Conservation (phyloP, 2,888 invertebrate species). For the Cheilosia vernalis region DNA sequence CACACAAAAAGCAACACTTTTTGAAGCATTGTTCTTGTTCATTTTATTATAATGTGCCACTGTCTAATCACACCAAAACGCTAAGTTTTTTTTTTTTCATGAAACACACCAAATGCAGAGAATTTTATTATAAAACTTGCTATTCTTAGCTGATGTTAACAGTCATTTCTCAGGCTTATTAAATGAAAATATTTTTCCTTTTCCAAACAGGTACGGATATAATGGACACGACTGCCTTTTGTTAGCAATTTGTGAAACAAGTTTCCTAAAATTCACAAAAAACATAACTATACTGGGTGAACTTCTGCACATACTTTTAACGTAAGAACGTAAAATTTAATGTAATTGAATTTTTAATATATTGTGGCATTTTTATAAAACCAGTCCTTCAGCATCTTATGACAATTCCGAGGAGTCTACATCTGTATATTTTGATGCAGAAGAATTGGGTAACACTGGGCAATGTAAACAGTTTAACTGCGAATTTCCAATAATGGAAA, state of each 20-base stretch:
- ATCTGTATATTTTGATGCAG: slow-evolving; percentile 41
- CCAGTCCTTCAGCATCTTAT: slow-evolving; percentile 78
- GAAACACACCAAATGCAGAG: too few species aligned
- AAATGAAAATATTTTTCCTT: not conserved
- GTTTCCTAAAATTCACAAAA: slow-evolving; percentile 76
- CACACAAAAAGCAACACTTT: too few species aligned
- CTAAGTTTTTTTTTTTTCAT: too few species aligned
- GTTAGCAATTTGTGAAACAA: slow-evolving; percentile 80
- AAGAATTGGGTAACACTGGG: slow-evolving; percentile 37
- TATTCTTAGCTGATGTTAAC: too few species aligned
- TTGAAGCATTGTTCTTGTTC: too few species aligned
- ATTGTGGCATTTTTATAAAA: not conserved
- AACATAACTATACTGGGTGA: slow-evolving; percentile 78
- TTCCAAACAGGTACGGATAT: slow-evolving; percentile 78
- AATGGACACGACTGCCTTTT: slow-evolving; percentile 79
- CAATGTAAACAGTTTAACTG: slow-evolving; percentile 39
- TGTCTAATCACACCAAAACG: too few species aligned
- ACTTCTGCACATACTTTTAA: slow-evolving; percentile 79
- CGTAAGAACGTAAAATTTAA: slow-evolving; percentile 73
- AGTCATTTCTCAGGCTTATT: not conserved
- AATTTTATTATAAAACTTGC: too few species aligned
- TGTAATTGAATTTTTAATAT: too few species aligned
- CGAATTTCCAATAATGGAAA: slow-evolving; percentile 47
- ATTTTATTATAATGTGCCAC: too few species aligned
- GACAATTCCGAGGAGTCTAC: slow-evolving; percentile 64